A percentile compares a stretch with the other conserved stretches of the same genome.
Conservation (phyloP, 2,113 vertebrate genomes). For the Oncorhynchus tshawytscha region DNA sequence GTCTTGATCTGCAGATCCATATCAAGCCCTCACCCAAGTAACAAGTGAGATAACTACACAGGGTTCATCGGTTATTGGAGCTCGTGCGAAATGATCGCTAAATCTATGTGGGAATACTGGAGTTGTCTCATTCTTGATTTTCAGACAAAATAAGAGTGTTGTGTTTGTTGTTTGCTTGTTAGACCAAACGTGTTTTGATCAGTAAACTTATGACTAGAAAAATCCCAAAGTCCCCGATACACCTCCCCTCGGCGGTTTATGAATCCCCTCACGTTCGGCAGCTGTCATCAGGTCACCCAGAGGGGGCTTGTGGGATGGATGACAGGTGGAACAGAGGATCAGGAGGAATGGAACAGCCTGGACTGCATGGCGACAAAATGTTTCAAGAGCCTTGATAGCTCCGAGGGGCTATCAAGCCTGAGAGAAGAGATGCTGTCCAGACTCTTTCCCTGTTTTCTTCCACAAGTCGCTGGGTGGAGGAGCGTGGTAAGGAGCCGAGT, state of each 20-base stretch:
- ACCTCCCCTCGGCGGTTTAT: slow-evolving; percentile 28
- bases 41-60: slow-evolving; percentile 47
- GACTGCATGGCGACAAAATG: slow-evolving; percentile 64
- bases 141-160: too few species aligned
- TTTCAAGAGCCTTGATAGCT: slow-evolving; percentile 61
- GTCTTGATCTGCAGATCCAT: slow-evolving; percentile 52
- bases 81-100: too few species aligned
- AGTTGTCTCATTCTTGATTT: too few species aligned
- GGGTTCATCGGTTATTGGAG: slow-evolving; percentile 29
- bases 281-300: slow-evolving; percentile 48
- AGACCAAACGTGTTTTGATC: not conserved
- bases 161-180: too few species aligned
- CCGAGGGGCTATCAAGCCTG: slow-evolving; percentile 31
- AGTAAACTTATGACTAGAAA: not conserved
- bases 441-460: slow-evolving; percentile 41
- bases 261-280: slow-evolving; percentile 55
- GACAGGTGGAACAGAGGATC: slow-evolving; percentile 69
- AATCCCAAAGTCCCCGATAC: slow-evolving; percentile 3
- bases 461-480: slow-evolving; percentile 53
- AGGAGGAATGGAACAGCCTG: slow-evolving; percentile 48
- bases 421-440: slow-evolving; percentile 63
- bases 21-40: slow-evolving; percentile 46
- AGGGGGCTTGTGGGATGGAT: slow-evolving; percentile 43
- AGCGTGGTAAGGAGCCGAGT: not conserved
- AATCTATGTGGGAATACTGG: too few species aligned